A percentile compares a stretch with the other conserved stretches of the same genome.
phyloP scores from a whole-genome alignment of 2,113 vertebrate genomes.

The human region GRCh38 chr2:19477501-19478000 shows the following conservation, averaged over 20 bases:
- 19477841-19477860: not conserved
- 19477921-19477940: not conserved
- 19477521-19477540: not conserved
- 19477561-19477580: not conserved
- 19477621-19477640: not conserved
- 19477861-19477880: not conserved
- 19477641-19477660: not conserved
- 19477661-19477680: not conserved
- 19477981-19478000: not conserved
- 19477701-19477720: not conserved
- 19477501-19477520: not conserved
- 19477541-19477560: not conserved
- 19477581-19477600: not conserved
- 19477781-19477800: not conserved
- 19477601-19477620: not conserved
- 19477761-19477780: not conserved
- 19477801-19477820: not conserved
- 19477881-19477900: not conserved
- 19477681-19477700: not conserved
- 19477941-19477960: not conserved
- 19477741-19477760: not conserved
- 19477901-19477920: not conserved
- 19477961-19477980: not conserved
- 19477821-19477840: not conserved
- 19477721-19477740: not conserved